Evolutionary conservation across 2,888 invertebrate genomes (phyloP), one percentile per base, ranked within the genome.

Genomic region (Atrina japonica): DNA sequence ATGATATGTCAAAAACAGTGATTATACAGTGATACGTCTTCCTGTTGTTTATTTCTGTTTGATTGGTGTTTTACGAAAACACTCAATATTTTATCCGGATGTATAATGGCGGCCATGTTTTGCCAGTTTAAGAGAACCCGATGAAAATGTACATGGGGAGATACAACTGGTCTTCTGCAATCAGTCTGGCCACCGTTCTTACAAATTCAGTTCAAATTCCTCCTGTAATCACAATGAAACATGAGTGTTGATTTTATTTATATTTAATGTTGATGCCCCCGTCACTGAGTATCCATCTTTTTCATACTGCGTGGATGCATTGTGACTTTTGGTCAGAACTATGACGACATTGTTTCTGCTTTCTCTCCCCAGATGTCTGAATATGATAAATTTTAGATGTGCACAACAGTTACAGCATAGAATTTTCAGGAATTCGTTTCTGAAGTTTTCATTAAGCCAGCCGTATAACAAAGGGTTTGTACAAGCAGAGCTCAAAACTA

Each of bases 401-500:
- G 52, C 60, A 64, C 83, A 85, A 49, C 83, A 81, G 5, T 78
- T 63, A 53, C 86, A 85, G 52, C 84, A 83, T n/a, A 90, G 76
- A 30, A 89, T 83, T 55, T 85, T 87, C 23, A 86, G 63, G 89
- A 97, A 97, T 90, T 97, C 97, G 89, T 95, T 96, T 85, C 95
- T 93, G 91, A 97, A 97, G 91, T 97, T 97, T 83, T 97, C 97
- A 90, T 97, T 97, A 82, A 97, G 92, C 94, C 96, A 96, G 11
- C 97, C 97, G 90, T 97, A 97, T 1, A 97, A 93, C 25, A 97
- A 92, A 0, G 97, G 97, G 90, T 97, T 97, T 30, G 96, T 95
- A 81, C 96, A 97, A 1, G 97, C 96, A 60, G 96, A 96, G 11
- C 95, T 95, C 94, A 97, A 96, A 7, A 96, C 94, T 76, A 93